Evolutionary conservation across 2,888 invertebrate species (phyloP).

Genomic region (Bimastos eiseni): DNA sequence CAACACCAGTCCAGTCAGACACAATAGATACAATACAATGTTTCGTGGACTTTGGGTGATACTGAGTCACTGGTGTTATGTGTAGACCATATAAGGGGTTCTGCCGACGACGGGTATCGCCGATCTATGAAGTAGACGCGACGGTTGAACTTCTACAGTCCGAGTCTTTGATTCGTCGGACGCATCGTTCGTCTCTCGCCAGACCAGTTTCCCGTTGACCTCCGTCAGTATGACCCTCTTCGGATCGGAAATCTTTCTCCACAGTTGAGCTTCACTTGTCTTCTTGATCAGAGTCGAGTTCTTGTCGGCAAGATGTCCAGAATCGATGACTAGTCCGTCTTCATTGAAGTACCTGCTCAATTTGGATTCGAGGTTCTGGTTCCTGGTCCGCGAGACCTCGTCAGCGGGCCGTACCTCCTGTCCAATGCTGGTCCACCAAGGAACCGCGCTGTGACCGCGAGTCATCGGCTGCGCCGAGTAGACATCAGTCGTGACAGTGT

Average conservation of each 20-base stretch:
- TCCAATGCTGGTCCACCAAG: neutral
- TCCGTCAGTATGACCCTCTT: neutral
- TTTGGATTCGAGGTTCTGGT: neutral
- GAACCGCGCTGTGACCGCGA: neutral
- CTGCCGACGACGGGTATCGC: neutral
- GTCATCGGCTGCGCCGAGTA: neutral
- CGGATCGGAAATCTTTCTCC: constrained; percentile 2
- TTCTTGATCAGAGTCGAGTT: neutral
- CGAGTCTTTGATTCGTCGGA: neutral
- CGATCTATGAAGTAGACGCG: neutral
- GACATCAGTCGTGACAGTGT: neutral
- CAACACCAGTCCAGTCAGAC: neutral
- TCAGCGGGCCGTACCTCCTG: neutral
- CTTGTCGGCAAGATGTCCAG: neutral
- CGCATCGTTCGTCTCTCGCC: neutral
- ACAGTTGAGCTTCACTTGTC: neutral
- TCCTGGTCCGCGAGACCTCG: neutral
- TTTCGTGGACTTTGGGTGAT: neutral
- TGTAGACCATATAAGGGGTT: neutral
- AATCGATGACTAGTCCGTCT: neutral
- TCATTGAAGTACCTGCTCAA: neutral
- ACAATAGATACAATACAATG: neutral
- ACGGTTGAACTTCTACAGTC: neutral
- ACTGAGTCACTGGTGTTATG: neutral
- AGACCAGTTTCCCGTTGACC: neutral